Conservation (phyloP, 2,797 vertebrate genomes). For the Rhabdophis nuchalis region DNA sequence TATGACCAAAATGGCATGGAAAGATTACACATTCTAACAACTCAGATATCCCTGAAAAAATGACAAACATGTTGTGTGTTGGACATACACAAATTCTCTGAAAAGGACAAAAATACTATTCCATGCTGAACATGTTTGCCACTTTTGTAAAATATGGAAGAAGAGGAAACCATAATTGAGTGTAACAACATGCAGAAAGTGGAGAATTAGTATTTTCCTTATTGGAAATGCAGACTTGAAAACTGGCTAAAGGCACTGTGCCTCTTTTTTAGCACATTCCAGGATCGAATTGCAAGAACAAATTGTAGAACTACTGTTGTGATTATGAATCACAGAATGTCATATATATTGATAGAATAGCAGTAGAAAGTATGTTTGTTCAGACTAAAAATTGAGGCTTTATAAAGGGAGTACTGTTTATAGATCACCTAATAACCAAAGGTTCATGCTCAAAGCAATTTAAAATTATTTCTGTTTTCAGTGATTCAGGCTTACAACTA, state of each 20-base stretch:
- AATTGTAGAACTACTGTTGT: not conserved
- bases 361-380: not conserved
- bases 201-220: constrained; percentile 34
- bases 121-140: constrained; percentile 26
- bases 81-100: constrained; percentile 20
- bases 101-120: constrained; percentile 22
- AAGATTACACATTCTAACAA: not conserved
- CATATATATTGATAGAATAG: not conserved
- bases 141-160: constrained; percentile 27
- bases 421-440: not conserved
- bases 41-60: not conserved
- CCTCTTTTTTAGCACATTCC: constrained; percentile 67
- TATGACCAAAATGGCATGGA: not conserved
- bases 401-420: not conserved
- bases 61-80: not conserved
- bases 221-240: constrained; percentile 57
- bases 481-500: not conserved
- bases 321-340: not conserved
- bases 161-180: not conserved
- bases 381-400: not conserved
- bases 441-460: not conserved
- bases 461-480: not conserved
- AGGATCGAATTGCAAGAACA: not conserved
- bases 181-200: not conserved
- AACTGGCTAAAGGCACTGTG: constrained; percentile 52